Evolutionary conservation across 2,113 vertebrate species (phyloP).

Genomic region (Elephantulus edwardii): DNA sequence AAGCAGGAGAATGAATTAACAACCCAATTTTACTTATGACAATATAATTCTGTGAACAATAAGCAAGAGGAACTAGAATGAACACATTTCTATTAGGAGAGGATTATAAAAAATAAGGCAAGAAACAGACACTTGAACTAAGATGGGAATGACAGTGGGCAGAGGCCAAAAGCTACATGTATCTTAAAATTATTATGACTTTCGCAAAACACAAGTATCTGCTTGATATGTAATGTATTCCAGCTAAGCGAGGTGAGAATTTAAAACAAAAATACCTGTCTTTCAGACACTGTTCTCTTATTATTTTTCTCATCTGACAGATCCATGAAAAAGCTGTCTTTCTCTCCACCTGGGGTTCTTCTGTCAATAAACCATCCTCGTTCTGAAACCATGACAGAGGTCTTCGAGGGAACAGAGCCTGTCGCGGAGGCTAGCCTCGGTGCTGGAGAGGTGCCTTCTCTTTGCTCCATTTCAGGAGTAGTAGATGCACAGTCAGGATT

Average conservation of each 20-base stretch:
- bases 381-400: constrained; percentile 67
- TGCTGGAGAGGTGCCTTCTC: constrained; percentile 37
- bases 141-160: not conserved
- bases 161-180: not conserved
- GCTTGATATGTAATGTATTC: not conserved
- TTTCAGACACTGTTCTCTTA: constrained; percentile 71
- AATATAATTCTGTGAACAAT: not conserved
- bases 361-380: constrained; percentile 92
- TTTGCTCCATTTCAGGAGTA: constrained; percentile 71
- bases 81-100: not conserved
- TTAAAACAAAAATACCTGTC: constrained; percentile 73
- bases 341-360: constrained; percentile 79
- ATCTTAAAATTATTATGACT: not conserved
- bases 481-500: constrained; percentile 76
- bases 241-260: not conserved
- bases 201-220: not conserved
- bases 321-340: constrained; percentile 85
- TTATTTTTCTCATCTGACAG: constrained; percentile 85
- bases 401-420: not conserved
- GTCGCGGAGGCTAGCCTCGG: constrained; percentile 7
- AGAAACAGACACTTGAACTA: not conserved
- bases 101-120: not conserved
- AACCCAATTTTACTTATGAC: not conserved
- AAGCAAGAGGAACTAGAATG: not conserved
- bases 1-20: not conserved